Conservation (phyloP, 2,797 vertebrate species). For the Enteromius unitaeniatus region DNA sequence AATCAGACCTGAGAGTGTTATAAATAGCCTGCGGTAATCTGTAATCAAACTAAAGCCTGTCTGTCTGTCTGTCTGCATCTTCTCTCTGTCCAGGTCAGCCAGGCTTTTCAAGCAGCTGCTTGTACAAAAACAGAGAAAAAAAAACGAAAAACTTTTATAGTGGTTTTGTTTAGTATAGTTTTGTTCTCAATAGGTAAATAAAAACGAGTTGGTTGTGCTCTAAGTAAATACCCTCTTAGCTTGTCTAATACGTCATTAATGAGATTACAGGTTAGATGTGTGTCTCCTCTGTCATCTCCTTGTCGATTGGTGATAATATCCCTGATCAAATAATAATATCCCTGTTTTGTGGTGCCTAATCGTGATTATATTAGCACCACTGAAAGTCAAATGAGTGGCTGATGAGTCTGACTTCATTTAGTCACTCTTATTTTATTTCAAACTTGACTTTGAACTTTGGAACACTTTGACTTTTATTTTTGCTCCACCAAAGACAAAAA, state of each 20-base stretch:
- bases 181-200: neutral
- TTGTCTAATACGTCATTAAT: conserved; percentile 37
- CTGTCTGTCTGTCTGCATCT: conserved; percentile 26
- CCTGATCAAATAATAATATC: neutral
- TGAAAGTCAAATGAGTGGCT: neutral
- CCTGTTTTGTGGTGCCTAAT: neutral
- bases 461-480: neutral
- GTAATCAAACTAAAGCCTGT: conserved; percentile 73
- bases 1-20: conserved; percentile 58
- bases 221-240: neutral
- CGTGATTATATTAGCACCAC: neutral
- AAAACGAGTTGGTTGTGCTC: neutral
- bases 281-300: neutral
- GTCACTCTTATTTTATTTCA: neutral
- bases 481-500: neutral
- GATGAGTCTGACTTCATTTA: neutral
- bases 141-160: neutral
- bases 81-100: conserved; percentile 53
- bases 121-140: neutral
- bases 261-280: conserved; percentile 43
- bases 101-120: neutral
- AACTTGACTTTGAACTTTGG: neutral
- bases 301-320: neutral
- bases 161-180: neutral
- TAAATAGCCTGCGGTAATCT: conserved; percentile 72